These are phyloP conservation scores for Porites evermanni DNA, from an alignment of 92 coral and sea anemone genomes.

Conservation along the genomic window DNA sequence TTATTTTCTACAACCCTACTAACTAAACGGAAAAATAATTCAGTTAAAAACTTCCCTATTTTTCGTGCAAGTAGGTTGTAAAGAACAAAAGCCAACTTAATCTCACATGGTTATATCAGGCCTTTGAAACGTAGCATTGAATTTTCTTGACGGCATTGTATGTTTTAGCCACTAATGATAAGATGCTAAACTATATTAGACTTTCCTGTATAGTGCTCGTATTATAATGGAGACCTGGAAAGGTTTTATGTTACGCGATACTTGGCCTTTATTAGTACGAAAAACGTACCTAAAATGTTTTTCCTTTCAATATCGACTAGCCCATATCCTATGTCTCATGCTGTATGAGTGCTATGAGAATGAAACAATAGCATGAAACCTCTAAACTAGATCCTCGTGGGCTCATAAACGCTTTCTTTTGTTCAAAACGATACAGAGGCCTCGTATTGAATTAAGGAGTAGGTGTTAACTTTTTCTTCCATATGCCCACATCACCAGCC, in stretches of 20 bases:
- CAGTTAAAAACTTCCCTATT: neutral
- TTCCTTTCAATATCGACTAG: too few species aligned
- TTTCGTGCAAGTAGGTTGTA: too few species aligned
- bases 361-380: neutral
- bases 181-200: neutral
- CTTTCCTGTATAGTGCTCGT: too few species aligned
- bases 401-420: constrained; percentile 22
- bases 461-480: constrained; percentile 35
- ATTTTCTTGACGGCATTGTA: neutral
- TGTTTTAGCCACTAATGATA: neutral
- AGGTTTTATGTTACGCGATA: too few species aligned
- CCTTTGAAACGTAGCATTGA: neutral
- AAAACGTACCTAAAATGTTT: too few species aligned
- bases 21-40: neutral
- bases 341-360: neutral
- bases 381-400: constrained; percentile 18
- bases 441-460: constrained; percentile 13
- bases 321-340: neutral
- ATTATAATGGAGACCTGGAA: too few species aligned
- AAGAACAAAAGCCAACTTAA: neutral
- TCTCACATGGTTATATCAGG: neutral
- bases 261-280: too few species aligned
- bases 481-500: constrained; percentile 10
- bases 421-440: constrained; percentile 30
- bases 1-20: neutral